Conservation (phyloP, 2,888 invertebrate genomes). For the Drosophila mettleri region DNA sequence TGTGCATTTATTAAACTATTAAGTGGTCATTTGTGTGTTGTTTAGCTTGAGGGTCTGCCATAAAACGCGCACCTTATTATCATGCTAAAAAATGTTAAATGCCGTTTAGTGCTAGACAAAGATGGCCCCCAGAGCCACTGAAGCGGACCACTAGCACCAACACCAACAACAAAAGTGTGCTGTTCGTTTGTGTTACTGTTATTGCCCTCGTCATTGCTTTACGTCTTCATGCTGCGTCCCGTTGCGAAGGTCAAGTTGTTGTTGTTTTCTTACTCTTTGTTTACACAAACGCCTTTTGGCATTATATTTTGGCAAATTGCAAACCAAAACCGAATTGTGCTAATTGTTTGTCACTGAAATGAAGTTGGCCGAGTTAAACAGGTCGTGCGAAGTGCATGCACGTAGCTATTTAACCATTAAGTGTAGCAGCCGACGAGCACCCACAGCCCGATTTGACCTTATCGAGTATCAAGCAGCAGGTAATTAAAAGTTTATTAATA, state of each 20-base stretch:
- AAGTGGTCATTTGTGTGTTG: slow-evolving; percentile 45
- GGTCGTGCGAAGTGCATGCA: slow-evolving; percentile 61
- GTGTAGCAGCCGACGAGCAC: slow-evolving; percentile 51
- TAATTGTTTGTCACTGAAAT: slow-evolving; percentile 70
- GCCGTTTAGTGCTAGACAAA: slow-evolving; percentile 45
- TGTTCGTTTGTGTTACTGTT: slow-evolving; percentile 13
- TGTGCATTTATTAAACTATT: slow-evolving; percentile 61
- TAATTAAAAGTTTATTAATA: slow-evolving; percentile 43
- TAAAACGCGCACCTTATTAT: slow-evolving; percentile 63
- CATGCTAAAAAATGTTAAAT: slow-evolving; percentile 62
- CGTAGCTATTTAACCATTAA: slow-evolving; percentile 60
- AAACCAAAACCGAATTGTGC: slow-evolving; percentile 50
- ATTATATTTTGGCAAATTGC: slow-evolving; percentile 39
- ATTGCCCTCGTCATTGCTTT: slow-evolving; percentile 41
- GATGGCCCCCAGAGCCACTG: slow-evolving; percentile 57
- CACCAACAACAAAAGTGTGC: slow-evolving; percentile 14
- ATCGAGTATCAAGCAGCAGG: slow-evolving; percentile 16
- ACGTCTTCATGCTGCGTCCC: slow-evolving; percentile 62
- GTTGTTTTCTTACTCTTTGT: slow-evolving; percentile 23
- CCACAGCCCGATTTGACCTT: slow-evolving; percentile 55
- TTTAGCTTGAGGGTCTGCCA: slow-evolving; percentile 32
- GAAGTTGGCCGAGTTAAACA: slow-evolving; percentile 58
- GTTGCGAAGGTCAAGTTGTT: slow-evolving; percentile 55
- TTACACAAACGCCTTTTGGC: slow-evolving; percentile 40
- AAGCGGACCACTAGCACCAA: slow-evolving; percentile 45